Evolutionary conservation across 2,797 vertebrate species (phyloP).

Genomic region (Octomys mimax): DNA sequence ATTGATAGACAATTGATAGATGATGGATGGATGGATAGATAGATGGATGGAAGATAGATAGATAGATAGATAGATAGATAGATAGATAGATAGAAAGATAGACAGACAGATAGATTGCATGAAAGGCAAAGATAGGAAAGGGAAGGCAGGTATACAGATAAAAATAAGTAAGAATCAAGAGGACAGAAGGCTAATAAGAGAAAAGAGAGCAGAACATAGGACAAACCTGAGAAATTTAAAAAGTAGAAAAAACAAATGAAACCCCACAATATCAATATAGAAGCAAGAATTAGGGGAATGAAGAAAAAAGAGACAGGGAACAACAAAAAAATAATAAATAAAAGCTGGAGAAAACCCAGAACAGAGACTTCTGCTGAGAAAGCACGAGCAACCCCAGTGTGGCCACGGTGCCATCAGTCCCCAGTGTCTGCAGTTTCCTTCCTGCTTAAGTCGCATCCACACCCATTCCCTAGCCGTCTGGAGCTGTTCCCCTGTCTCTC

Average conservation of each 20-base stretch:
- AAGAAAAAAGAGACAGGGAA: not conserved
- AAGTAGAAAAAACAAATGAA: not conserved
- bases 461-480: not conserved
- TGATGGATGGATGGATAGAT: too few relatives aligned
- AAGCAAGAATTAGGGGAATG: not conserved
- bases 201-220: not conserved
- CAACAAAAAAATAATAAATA: not conserved
- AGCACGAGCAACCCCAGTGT: not conserved
- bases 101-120: not conserved
- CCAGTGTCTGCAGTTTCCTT: not conserved
- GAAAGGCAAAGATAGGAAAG: not conserved
- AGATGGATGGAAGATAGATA: too few relatives aligned
- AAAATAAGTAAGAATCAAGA: not conserved
- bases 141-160: not conserved
- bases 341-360: not conserved
- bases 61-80: too few relatives aligned
- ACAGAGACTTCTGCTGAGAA: not conserved
- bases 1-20: not conserved
- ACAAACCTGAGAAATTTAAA: not conserved
- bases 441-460: not conserved
- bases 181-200: not conserved
- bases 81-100: too few relatives aligned
- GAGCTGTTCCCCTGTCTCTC: not conserved
- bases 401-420: not conserved
- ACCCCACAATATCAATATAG: not conserved